Base-by-base conservation (phyloP, 1,140 invertebrate species). In the Papilio dardanus region DNA sequence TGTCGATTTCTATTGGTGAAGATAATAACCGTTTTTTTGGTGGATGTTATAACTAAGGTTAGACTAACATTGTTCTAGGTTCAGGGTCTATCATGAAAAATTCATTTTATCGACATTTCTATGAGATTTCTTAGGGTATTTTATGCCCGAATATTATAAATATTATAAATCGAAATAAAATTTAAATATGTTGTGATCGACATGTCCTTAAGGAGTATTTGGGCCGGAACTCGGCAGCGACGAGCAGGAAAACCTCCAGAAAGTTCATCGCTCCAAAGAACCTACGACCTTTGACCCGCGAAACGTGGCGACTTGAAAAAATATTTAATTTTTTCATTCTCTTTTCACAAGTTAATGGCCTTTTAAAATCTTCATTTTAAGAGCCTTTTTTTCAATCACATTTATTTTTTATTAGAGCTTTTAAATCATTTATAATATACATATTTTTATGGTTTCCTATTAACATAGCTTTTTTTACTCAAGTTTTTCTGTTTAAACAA, bases 391-490 rank as follows among this genome's bases (percentile, higher is more conserved):
- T 28, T 62, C 54, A 62, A 54, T 24, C 21, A 54, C 50, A 54
- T 14, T 14, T 62, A 62, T 62, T 62, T 28, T 62, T 12, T 62
- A 30, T 62, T 50, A 50, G 19, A 46, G 14, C 19, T 50, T 28
- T 62, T 62, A 58, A 7, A 24, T 0, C 12, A 12, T 14, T 58
- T 24, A 8, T 28, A 21, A 24, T 58, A 28, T n/a, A n/a, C n/a
- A n/a, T 62, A 62, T 62, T 62, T 62, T 62, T 62, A 28, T 28
- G 54, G 54, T 14, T 62, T 62, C 54, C 24, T 62, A 30, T 62
- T 54, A 28, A 5, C 14, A 16, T 62, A 14, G 10, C 10, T 62
- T 54, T n/a, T n/a, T 24, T 54, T 6, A 46, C n/a, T 62, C 30
- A 62, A 3, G 1, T 28, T 62, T 62, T 62, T 28, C 10, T 62